Evolutionary conservation across 1,140 invertebrate genomes (phyloP), one percentile per base, ranked within the genome.

Genomic region (Cheumatopsyche charites): DNA sequence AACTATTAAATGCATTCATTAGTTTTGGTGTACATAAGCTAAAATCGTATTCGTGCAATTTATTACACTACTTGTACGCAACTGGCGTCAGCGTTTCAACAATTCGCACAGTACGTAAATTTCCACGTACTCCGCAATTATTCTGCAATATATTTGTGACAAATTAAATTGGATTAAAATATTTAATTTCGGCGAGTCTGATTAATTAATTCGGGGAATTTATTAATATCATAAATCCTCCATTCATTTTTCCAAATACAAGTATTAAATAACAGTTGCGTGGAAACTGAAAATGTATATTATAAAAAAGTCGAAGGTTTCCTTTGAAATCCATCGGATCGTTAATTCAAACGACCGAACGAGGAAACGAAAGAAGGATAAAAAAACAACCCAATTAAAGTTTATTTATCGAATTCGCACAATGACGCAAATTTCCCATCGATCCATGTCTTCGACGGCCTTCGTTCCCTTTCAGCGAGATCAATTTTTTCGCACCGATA

Each of bases 401-500:
- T 1, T 17, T 5, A 52, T 52, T 52, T 19, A 52, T 52, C 15
- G 19, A 52, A 15, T 52, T 52, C 9, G 29, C 47, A 17, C 47
- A 17, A 17, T 52, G 47, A 17, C 19, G 47, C 19, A 52, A 52
- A 15, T 17, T 17, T 52, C 15, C 15, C n/a, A 52, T 52, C 47
- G 47, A 52, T 52, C 19, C 19, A 17, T 17, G 5, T 6, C 9
- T 3, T 45, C 12, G 13, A 52, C 47, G 47, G 19, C 47, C 15
- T 52, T 52, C 47, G 15, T 13, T 7, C 9, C 29, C 29, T 17
- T 17, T 52, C 47, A 17, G 13, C 47, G 13, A 52, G 19, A 52
- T 52, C 47, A 52, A 52, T 19, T 52, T 52, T 52, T 52, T 52
- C 47, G 19, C 47, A 7, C 15, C 29, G 29, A 36, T 36, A 36